phyloP scores from a whole-genome alignment of 2,888 invertebrate species.

The Acleris literana region DNA sequence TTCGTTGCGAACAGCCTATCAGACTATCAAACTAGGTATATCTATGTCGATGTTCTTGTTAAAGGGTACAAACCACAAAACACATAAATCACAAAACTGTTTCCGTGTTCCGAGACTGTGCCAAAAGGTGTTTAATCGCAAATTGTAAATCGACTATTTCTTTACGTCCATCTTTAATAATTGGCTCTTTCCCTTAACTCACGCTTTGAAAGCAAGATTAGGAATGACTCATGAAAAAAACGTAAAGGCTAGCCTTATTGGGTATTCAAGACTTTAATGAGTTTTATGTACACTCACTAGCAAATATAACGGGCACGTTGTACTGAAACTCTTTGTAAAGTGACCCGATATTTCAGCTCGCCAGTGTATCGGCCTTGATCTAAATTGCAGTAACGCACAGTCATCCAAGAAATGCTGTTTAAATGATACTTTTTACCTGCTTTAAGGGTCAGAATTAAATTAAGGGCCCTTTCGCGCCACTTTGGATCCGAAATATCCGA shows the following conservation, averaged over 20 bases:
- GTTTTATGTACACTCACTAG: conserved; percentile 27
- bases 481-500: too few relatives aligned
- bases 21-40: too few relatives aligned
- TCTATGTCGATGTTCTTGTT: too few relatives aligned
- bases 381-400: conserved; percentile 37
- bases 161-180: neutral
- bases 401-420: conserved; percentile 22
- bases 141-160: neutral
- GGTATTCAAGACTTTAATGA: conserved; percentile 43
- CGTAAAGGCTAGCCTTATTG: conserved; percentile 41
- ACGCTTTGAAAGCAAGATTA: conserved; percentile 5
- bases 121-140: neutral
- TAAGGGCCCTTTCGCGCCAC: too few relatives aligned
- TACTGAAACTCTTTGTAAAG: too few relatives aligned
- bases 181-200: neutral
- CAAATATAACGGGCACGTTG: too few relatives aligned
- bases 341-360: too few relatives aligned
- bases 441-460: neutral
- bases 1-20: too few relatives aligned
- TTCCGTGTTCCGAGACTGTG: too few relatives aligned
- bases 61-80: too few relatives aligned
- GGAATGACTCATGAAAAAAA: conserved; percentile 39
- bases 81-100: too few relatives aligned
- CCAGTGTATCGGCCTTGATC: conserved; percentile 39
- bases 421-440: neutral